Conservation (phyloP, 2,797 vertebrate genomes). For the Xerus rutilus region DNA sequence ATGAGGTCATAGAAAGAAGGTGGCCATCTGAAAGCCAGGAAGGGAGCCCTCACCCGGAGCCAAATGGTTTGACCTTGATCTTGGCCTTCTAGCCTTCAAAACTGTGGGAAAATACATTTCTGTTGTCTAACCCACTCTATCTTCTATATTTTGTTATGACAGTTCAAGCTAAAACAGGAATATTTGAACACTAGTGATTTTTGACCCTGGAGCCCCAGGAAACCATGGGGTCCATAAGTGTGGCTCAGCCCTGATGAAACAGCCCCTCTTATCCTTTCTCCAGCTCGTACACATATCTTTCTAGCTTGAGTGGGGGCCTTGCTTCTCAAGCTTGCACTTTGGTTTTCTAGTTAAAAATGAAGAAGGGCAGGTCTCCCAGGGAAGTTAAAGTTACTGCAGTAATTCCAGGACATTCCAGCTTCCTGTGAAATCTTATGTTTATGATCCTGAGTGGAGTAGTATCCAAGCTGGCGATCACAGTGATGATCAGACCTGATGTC, state of each 20-base stretch:
- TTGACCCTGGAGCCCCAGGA: neutral
- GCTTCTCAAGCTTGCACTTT: neutral
- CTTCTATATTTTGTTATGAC: neutral
- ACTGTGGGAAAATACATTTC: neutral
- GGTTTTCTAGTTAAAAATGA: neutral
- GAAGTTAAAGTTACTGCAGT: neutral
- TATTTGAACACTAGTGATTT: neutral
- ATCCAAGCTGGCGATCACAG: accelerated
- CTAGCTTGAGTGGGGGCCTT: neutral
- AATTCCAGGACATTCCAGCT: neutral
- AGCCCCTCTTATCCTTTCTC: neutral
- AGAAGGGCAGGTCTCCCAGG: neutral
- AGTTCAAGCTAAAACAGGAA: too few species aligned
- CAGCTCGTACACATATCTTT: accelerated
- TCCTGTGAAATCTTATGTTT: neutral
- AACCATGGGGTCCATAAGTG: neutral
- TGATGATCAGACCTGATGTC: neutral
- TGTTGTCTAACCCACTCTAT: neutral
- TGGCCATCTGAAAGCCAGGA: neutral
- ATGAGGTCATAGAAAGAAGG: neutral
- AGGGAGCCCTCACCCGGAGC: neutral
- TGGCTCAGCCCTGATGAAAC: neutral
- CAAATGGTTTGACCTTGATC: neutral
- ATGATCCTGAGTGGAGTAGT: neutral
- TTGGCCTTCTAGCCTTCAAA: neutral